These are phyloP conservation scores for Alethe castanea DNA, from an alignment of 2,113 vertebrate species.

Conservation along the genomic window DNA sequence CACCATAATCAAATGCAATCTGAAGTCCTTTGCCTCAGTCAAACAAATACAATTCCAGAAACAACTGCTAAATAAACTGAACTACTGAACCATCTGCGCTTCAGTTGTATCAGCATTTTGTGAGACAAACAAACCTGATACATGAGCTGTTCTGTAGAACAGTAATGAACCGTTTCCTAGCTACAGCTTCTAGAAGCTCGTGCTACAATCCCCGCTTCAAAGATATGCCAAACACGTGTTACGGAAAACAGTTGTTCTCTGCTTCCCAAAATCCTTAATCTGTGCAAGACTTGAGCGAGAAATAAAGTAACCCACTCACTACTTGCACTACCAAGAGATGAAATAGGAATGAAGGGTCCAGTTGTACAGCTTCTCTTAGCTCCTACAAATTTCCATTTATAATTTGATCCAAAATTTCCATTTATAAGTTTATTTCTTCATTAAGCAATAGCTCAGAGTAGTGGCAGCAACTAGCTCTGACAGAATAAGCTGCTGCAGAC, in stretches of 20 bases:
- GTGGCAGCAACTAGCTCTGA: not conserved
- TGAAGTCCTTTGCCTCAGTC: slow-evolving; percentile 1
- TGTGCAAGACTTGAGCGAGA: not conserved
- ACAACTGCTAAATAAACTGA: slow-evolving; percentile 22
- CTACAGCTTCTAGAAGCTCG: slow-evolving; percentile 1
- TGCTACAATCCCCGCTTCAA: not conserved
- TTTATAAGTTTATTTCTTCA: not conserved
- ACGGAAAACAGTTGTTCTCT: not conserved
- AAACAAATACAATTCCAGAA: slow-evolving; percentile 9
- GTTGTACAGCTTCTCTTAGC: not conserved
- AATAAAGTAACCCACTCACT: not conserved
- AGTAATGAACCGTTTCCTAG: not conserved
- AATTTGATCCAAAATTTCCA: not conserved
- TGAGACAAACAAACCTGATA: slow-evolving; percentile 9
- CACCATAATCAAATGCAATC: not conserved
- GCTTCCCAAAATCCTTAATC: not conserved
- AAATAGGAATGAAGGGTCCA: not conserved
- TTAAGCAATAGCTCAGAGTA: not conserved
- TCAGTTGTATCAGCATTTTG: slow-evolving; percentile 38
- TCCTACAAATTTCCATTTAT: not conserved
- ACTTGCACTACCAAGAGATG: not conserved
- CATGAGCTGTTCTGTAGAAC: not conserved
- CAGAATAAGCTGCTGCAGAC: not conserved
- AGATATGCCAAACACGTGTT: not conserved
- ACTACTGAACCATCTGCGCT: slow-evolving; percentile 13